Conservation (phyloP, 1,140 invertebrate genomes). For the Fopius arisanus region DNA sequence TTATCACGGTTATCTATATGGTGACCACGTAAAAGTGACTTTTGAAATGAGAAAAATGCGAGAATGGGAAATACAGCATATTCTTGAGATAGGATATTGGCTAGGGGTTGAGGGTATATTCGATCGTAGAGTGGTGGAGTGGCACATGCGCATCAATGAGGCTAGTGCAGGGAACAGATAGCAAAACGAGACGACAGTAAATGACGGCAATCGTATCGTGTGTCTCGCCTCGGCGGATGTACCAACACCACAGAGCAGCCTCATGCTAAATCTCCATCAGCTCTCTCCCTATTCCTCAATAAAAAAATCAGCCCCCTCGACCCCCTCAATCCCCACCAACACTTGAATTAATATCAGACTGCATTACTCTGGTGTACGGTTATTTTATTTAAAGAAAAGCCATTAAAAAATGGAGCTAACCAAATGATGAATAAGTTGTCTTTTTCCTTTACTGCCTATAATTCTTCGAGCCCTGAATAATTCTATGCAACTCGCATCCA, state of each 20-base stretch:
- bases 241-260: neutral
- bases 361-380: too few relatives aligned
- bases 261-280: neutral
- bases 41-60: neutral
- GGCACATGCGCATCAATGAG: neutral
- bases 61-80: neutral
- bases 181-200: neutral
- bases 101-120: neutral
- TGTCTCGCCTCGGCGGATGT: constrained; percentile 12
- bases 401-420: too few relatives aligned
- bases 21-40: constrained; percentile 1
- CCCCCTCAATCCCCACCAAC: too few relatives aligned
- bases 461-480: too few relatives aligned
- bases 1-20: neutral
- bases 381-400: too few relatives aligned
- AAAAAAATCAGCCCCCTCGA: too few relatives aligned
- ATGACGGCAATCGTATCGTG: constrained; percentile 15
- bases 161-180: neutral
- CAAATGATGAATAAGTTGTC: too few relatives aligned
- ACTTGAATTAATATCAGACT: too few relatives aligned
- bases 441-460: too few relatives aligned
- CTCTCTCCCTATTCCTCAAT: neutral
- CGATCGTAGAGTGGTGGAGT: neutral
- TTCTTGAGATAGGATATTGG: constrained; percentile 11
- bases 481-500: too few relatives aligned